A percentile compares a stretch with the other conserved stretches of the same genome.
These are phyloP conservation scores for Trialeurodes vaporariorum DNA, from an alignment of 1,140 invertebrate genomes.

Conservation along the genomic window DNA sequence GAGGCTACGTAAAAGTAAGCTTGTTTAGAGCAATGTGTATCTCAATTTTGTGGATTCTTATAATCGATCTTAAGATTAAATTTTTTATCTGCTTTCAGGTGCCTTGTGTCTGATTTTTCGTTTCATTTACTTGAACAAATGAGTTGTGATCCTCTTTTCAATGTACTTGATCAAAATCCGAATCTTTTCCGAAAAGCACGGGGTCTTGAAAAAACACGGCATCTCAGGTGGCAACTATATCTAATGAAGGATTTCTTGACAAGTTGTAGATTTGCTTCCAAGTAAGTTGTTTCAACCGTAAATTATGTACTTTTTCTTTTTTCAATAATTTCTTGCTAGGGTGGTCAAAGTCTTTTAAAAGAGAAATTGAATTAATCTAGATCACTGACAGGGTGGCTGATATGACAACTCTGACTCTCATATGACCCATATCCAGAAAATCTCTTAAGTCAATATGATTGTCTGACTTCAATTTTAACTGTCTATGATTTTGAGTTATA, in stretches of 20 bases:
- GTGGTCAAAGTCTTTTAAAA: no score
- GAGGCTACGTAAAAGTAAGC: no score
- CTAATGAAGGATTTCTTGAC: constrained; percentile 56
- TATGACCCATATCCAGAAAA: no score
- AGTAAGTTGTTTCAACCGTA: no score
- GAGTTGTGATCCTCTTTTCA: constrained; percentile 63
- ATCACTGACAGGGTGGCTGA: no score
- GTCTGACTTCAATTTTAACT: not conserved
- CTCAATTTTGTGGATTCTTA: no score
- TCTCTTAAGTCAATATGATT: not conserved
- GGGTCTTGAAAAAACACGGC: constrained; percentile 45
- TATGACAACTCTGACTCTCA: no score
- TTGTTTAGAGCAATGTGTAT: no score
- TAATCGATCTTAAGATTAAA: no score
- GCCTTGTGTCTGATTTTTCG: constrained; percentile 71
- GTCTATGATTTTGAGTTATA: not conserved
- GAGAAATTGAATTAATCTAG: no score
- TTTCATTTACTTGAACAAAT: constrained; percentile 64
- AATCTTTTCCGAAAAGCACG: constrained; percentile 49
- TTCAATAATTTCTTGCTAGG: no score
- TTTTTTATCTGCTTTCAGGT: constrained; percentile 40
- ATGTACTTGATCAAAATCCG: constrained; percentile 57
- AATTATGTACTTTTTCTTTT: no score
- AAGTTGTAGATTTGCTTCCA: constrained; percentile 47
- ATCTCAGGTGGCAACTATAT: constrained; percentile 49